A percentile compares a stretch with the other conserved stretches of the same genome.
Conservation (phyloP, 2,888 invertebrate genomes). For the Ischnus inquisitorius region DNA sequence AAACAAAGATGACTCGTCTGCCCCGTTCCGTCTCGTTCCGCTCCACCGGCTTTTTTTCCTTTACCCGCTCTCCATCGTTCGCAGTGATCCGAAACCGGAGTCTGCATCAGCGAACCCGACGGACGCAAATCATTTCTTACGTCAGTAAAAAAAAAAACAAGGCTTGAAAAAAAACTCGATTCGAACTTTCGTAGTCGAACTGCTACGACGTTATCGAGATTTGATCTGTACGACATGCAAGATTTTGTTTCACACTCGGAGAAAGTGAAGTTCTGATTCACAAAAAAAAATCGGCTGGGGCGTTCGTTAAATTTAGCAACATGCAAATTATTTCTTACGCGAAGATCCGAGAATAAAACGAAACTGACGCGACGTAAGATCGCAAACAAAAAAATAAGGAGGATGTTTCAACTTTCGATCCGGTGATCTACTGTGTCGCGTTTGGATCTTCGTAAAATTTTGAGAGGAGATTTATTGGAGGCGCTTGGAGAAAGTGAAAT, state of each 20-base stretch:
- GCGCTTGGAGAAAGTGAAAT: constrained; percentile 59
- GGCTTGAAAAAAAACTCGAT: background rate
- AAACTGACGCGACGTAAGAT: too few relatives aligned
- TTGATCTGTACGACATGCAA: background rate
- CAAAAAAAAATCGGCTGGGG: background rate
- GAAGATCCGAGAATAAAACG: too few relatives aligned
- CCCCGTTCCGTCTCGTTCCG: constrained; percentile 56
- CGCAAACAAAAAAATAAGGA: too few relatives aligned
- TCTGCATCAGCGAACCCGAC: constrained; percentile 39
- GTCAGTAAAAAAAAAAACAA: constrained; percentile 36
- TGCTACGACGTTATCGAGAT: background rate
- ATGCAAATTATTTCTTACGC: too few relatives aligned
- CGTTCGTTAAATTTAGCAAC: too few relatives aligned
- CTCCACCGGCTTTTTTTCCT: constrained; percentile 22
- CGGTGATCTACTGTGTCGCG: background rate
- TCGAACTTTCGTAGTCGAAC: background rate
- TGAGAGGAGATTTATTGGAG: constrained; percentile 31
- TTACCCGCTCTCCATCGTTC: background rate
- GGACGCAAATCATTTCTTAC: constrained; percentile 44
- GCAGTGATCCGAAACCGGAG: constrained; percentile 42
- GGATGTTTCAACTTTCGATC: background rate
- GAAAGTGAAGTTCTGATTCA: background rate
- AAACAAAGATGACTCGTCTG: constrained; percentile 47
- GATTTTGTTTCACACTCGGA: background rate
- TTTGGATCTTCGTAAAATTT: constrained; percentile 13